Percentiles rank a stretch among this genome's conserved stretches.
Conservation (phyloP, 2,797 vertebrate species). For the Siniperca scherzeri region DNA sequence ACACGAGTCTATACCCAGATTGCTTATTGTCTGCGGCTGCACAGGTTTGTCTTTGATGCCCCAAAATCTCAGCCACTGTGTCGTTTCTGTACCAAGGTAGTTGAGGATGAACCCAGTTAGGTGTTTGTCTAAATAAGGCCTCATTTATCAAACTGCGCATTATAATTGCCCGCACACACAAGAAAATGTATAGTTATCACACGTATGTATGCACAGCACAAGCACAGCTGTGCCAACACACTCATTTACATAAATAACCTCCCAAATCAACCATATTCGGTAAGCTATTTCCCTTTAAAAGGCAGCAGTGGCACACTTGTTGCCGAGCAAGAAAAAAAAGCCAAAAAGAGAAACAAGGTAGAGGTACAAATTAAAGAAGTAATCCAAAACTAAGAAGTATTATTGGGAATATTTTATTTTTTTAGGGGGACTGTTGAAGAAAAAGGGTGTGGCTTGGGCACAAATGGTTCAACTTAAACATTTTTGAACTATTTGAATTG, state of each 20-base stretch:
- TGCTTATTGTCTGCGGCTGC: neutral
- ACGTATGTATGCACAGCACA: neutral
- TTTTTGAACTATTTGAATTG: too few relatives aligned
- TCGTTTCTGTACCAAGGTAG: neutral
- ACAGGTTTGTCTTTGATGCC: neutral
- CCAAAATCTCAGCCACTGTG: neutral
- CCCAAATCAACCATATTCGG: too few relatives aligned
- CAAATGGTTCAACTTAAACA: too few relatives aligned
- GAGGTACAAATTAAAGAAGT: neutral
- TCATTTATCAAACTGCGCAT: conserved; percentile 15
- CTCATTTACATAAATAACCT: neutral
- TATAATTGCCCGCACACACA: neutral
- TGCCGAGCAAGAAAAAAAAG: too few relatives aligned
- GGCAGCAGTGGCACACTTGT: too few relatives aligned
- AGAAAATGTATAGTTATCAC: conserved; percentile 14
- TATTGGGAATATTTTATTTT: too few relatives aligned
- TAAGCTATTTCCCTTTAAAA: neutral
- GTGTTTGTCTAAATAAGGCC: neutral
- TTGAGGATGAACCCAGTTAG: neutral
- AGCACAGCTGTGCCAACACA: conserved; percentile 2
- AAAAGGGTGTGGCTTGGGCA: too few relatives aligned
- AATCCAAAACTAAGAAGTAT: neutral
- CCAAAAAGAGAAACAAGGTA: too few relatives aligned
- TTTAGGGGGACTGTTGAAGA: too few relatives aligned
- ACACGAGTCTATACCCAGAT: neutral